These are phyloP conservation scores for Catharus minimus DNA, from an alignment of 2,113 vertebrate genomes.

Conservation along the genomic window DNA sequence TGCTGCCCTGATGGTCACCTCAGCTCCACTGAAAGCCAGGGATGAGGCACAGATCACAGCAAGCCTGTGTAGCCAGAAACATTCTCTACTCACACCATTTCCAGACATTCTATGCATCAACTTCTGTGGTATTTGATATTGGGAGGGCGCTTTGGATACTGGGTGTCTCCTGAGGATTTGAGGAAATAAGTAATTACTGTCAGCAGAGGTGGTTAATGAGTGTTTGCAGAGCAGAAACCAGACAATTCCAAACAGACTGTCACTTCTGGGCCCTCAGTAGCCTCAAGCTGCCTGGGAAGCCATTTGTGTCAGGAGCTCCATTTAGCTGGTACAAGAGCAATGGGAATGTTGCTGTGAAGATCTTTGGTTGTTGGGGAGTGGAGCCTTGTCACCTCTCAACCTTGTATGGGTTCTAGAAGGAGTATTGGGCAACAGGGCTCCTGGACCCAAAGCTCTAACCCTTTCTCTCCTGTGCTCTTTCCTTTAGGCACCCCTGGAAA, in stretches of 20 bases:
- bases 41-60: neutral
- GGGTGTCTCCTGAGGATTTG: neutral
- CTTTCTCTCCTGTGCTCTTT: constrained; percentile 23
- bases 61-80: neutral
- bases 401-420: neutral
- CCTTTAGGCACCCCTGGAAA: constrained; percentile 47
- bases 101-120: neutral
- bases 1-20: neutral
- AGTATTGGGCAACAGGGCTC: neutral
- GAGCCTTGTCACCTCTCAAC: neutral
- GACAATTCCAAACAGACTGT: neutral
- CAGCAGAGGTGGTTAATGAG: neutral
- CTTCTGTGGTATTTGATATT: neutral
- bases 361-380: neutral
- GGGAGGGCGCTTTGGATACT: neutral
- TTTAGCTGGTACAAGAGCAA: neutral
- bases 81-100: neutral
- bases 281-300: neutral
- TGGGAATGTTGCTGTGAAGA: neutral
- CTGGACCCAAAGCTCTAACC: neutral
- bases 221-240: neutral
- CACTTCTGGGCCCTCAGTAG: neutral
- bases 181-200: neutral
- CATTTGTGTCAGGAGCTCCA: neutral
- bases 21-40: neutral